phyloP scores from a whole-genome alignment of 2,113 vertebrate genomes.

The Rhynchomys soricoides region DNA sequence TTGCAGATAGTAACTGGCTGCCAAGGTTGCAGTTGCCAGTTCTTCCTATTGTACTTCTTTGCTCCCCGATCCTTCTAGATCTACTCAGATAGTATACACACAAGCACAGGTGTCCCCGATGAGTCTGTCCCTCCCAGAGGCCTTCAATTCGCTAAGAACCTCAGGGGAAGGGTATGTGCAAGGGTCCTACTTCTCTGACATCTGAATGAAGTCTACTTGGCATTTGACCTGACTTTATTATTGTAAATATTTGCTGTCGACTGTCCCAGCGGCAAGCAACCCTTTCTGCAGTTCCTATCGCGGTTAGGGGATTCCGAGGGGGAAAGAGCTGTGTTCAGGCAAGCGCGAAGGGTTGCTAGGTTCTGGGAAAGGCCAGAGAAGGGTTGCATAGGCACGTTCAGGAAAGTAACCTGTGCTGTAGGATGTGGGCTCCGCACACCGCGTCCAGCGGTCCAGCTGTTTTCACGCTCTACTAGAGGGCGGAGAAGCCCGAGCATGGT shows the following conservation, averaged over 20 bases:
- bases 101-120: background rate
- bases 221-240: background rate
- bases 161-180: background rate
- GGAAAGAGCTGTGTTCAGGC: background rate
- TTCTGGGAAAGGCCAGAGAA: conserved; percentile 13
- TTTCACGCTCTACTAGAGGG: background rate
- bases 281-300: background rate
- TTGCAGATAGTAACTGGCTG: no score
- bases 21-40: background rate
- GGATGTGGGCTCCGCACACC: background rate
- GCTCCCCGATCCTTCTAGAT: background rate
- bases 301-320: background rate
- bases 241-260: background rate
- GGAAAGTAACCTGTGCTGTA: background rate
- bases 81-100: background rate
- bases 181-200: background rate
- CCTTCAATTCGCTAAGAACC: background rate
- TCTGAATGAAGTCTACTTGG: background rate
- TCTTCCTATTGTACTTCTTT: background rate
- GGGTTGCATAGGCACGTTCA: background rate
- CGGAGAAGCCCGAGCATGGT: background rate
- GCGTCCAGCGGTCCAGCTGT: background rate
- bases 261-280: background rate
- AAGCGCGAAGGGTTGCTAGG: background rate
- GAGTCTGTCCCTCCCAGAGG: background rate